Conservation (phyloP, 2,888 invertebrate species). For the Drosophila colorata region DNA sequence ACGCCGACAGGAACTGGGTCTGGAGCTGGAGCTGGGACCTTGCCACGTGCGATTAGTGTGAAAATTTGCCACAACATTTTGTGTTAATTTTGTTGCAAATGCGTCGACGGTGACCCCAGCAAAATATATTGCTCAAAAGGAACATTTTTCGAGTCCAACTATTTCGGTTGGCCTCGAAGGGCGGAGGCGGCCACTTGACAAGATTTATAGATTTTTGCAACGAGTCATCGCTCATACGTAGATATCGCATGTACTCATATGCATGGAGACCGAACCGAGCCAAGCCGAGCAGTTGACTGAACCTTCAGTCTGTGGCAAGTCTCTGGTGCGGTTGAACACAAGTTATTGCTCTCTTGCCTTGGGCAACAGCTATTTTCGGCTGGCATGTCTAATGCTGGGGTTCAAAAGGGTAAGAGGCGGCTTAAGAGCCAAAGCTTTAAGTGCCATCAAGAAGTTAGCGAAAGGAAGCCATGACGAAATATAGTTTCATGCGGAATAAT, state of each 20-base stretch:
- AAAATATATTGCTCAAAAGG: constrained; percentile 1
- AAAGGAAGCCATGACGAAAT: constrained; percentile 47
- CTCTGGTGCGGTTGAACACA: constrained; percentile 25
- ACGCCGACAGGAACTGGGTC: background rate
- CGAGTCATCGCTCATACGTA: constrained; percentile 60
- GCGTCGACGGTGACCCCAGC: constrained; percentile 32
- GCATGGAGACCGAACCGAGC: constrained; percentile 19
- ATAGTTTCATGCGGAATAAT: constrained; percentile 40
- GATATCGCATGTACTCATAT: constrained; percentile 24
- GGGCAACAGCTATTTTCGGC: constrained; percentile 49
- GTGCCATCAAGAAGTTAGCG: constrained; percentile 56
- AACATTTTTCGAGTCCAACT: constrained; percentile 14
- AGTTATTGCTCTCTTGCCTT: constrained; percentile 37
- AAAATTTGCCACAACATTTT: constrained; percentile 62
- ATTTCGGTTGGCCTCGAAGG: constrained; percentile 10
- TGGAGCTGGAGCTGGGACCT: constrained; percentile 1
- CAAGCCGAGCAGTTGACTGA: constrained; percentile 41
- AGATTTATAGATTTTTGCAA: constrained; percentile 72
- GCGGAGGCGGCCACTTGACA: constrained; percentile 29
- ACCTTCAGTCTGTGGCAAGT: constrained; percentile 38
- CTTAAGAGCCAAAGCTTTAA: constrained; percentile 41
- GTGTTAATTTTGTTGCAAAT: constrained; percentile 63
- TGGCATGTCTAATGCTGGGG: constrained; percentile 50
- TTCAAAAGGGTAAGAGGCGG: constrained; percentile 51
- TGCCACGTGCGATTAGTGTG: constrained; percentile 57